Conservation (phyloP, 1,140 invertebrate genomes). For the Aphidius ervi region DNA sequence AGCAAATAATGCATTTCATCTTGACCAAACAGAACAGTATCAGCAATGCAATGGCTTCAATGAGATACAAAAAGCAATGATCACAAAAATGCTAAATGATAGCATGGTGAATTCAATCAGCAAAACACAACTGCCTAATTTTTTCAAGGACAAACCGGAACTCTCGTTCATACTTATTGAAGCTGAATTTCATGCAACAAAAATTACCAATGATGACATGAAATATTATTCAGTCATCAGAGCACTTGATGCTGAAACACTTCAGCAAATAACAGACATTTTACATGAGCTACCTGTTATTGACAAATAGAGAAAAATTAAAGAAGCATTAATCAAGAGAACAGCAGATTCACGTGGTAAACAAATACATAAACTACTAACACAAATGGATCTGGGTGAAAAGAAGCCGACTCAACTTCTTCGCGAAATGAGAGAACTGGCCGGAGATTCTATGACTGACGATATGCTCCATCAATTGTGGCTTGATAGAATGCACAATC, state of each 20-base stretch:
- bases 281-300: slow-evolving; percentile 11
- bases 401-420: slow-evolving; percentile 23
- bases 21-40: too few relatives aligned
- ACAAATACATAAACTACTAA: slow-evolving; percentile 9
- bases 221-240: slow-evolving; percentile 25
- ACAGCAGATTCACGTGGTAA: slow-evolving; percentile 18
- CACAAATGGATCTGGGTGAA: slow-evolving; percentile 18
- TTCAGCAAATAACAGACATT: slow-evolving; percentile 17
- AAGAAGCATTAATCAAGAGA: slow-evolving; percentile 14
- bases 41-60: too few relatives aligned
- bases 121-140: slow-evolving; percentile 23
- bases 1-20: too few relatives aligned
- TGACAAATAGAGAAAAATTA: slow-evolving; percentile 21
- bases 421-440: not conserved
- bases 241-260: slow-evolving; percentile 9
- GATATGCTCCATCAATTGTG: not conserved
- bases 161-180: slow-evolving; percentile 40
- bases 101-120: too few relatives aligned
- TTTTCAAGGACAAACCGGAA: slow-evolving; percentile 29
- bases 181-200: slow-evolving; percentile 23
- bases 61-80: too few relatives aligned
- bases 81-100: too few relatives aligned
- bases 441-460: not conserved
- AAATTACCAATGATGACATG: slow-evolving; percentile 23
- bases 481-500: not conserved